phyloP scores from a whole-genome alignment of 2,113 vertebrate species.

The Calyptomena viridis region DNA sequence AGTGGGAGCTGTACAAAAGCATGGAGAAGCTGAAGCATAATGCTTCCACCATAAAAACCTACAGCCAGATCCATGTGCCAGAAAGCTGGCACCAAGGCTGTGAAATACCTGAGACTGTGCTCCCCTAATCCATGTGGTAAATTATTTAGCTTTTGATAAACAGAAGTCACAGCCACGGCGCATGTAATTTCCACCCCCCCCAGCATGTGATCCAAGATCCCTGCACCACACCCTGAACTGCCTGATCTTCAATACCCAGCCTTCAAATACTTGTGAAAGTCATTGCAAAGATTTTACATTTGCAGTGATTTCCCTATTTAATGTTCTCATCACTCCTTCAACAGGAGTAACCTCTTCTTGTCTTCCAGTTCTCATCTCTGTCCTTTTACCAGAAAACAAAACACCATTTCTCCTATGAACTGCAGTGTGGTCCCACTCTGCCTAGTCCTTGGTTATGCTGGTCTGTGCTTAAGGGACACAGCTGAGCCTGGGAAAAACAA shows the following conservation, averaged over 20 bases:
- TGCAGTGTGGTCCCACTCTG: not conserved
- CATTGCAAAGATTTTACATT: not conserved
- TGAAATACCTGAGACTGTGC: not conserved
- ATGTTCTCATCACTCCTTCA: not conserved
- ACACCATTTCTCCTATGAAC: not conserved
- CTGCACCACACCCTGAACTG: not conserved
- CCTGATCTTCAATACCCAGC: not conserved
- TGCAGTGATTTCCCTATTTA: not conserved
- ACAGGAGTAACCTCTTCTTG: not conserved
- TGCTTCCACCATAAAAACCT: not conserved
- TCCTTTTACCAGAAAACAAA: not conserved
- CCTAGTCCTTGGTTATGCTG: not conserved
- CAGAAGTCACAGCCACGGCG: not conserved
- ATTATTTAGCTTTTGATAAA: not conserved
- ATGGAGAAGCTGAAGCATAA: not conserved
- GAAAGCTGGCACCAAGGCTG: not conserved
- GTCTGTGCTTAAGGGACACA: not conserved
- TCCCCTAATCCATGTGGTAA: not conserved
- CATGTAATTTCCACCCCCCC: rapidly evolving
- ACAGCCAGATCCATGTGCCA: not conserved
- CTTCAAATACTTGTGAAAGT: not conserved
- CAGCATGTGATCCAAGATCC: not conserved
- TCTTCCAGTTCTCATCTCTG: not conserved
- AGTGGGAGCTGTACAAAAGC: not conserved
- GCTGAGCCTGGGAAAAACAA: not conserved